Conservation (phyloP, 2,113 vertebrate genomes). For the Ariopsis seemanni region DNA sequence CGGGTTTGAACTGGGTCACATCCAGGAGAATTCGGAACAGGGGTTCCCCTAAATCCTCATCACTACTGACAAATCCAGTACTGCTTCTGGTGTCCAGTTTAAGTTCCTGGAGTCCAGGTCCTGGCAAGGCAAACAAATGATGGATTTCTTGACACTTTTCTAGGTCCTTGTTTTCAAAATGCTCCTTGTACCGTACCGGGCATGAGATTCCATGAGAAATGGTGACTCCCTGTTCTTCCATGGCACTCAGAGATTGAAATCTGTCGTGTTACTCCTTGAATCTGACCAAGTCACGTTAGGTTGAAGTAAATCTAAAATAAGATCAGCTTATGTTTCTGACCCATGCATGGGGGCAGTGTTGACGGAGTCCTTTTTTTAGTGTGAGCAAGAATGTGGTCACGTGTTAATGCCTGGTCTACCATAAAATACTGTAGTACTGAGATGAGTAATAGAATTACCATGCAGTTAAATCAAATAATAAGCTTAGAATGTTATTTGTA, state of each 20-base stretch:
- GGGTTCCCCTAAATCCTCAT: slow-evolving; percentile 41
- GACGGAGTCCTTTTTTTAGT: slow-evolving; percentile 41
- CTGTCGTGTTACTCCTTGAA: not conserved
- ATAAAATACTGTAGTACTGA: not conserved
- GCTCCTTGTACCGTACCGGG: slow-evolving; percentile 73
- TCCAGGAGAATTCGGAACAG: slow-evolving; percentile 78
- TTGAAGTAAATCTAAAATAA: slow-evolving; percentile 48
- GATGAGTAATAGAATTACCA: not conserved
- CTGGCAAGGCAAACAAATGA: slow-evolving; percentile 75
- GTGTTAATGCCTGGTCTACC: not conserved
- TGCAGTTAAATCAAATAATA: not conserved
- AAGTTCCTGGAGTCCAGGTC: slow-evolving; percentile 62
- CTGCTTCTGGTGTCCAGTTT: slow-evolving; percentile 19
- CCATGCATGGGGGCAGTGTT: not conserved
- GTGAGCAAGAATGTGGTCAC: slow-evolving; percentile 1
- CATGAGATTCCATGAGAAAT: slow-evolving; percentile 76
- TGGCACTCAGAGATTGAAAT: slow-evolving; percentile 42
- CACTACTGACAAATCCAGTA: not conserved
- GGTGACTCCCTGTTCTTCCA: slow-evolving; percentile 74
- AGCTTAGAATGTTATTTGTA: not conserved
- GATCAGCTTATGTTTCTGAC: slow-evolving; percentile 45
- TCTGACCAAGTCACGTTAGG: not conserved
- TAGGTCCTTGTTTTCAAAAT: slow-evolving; percentile 67
- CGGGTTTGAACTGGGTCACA: slow-evolving; percentile 80
- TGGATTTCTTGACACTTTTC: slow-evolving; percentile 74